Conservation (phyloP, 2,113 vertebrate species). For the Chlamydotis undulata region DNA sequence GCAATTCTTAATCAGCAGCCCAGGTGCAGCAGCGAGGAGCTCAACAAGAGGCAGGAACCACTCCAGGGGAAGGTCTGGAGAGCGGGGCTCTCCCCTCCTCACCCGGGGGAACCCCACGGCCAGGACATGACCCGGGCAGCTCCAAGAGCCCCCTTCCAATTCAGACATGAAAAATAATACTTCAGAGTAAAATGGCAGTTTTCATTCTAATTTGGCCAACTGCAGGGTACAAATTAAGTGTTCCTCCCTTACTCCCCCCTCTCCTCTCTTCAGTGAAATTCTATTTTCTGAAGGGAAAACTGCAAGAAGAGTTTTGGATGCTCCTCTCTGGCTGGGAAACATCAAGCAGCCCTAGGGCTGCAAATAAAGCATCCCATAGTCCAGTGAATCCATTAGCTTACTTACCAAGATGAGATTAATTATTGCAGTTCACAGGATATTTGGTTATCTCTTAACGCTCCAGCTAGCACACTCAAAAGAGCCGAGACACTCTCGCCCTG, state of each 20-base stretch:
- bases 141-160: neutral
- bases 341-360: neutral
- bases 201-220: neutral
- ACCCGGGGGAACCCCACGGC: rapidly evolving
- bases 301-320: neutral
- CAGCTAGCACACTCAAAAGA: neutral
- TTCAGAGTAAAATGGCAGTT: neutral
- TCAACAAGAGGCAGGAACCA: slow-evolving; percentile 9
- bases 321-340: neutral
- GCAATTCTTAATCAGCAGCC: slow-evolving; percentile 37
- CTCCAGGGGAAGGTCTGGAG: neutral
- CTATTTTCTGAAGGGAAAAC: neutral
- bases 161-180: neutral
- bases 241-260: neutral
- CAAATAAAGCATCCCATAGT: slow-evolving; percentile 18
- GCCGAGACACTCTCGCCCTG: neutral
- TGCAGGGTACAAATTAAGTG: neutral
- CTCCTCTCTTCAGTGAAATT: neutral
- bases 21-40: slow-evolving; percentile 40
- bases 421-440: slow-evolving; percentile 4
- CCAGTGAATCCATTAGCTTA: slow-evolving; percentile 31
- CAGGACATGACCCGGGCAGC: rapidly evolving
- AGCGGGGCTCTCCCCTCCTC: neutral
- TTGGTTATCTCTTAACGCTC: slow-evolving; percentile 8
- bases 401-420: slow-evolving; percentile 48